Evolutionary conservation across 2,888 invertebrate genomes (phyloP).

Genomic region (Himalopsyche kuldschensis): DNA sequence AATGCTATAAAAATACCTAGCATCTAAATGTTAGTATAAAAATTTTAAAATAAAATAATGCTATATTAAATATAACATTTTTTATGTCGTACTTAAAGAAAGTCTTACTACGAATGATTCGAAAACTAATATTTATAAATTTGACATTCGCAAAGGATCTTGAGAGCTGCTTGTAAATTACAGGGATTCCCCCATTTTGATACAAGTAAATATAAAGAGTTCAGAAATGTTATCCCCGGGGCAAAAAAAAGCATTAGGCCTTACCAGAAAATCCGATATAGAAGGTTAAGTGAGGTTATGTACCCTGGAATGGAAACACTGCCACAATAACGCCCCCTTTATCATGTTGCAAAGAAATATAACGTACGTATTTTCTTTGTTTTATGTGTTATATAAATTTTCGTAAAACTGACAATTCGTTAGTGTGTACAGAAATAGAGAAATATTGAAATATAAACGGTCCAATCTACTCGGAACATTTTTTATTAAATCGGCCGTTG

Average conservation of each 20-base stretch:
- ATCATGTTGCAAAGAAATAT: not conserved
- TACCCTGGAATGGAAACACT: not conserved
- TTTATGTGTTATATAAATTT: not conserved
- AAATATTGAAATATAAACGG: not conserved
- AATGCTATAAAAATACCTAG: too few species aligned
- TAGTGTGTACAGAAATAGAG: not conserved
- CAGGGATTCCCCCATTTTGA: not conserved
- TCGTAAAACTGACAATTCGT: not conserved
- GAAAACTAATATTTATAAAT: not conserved
- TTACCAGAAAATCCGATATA: constrained; percentile 26
- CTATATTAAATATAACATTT: not conserved
- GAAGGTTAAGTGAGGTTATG: constrained; percentile 9
- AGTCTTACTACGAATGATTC: not conserved
- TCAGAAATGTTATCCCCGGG: not conserved
- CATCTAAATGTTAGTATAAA: too few species aligned
- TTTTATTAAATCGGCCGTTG: too few species aligned
- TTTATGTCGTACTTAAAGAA: not conserved
- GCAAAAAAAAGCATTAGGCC: constrained; percentile 13
- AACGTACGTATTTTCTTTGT: not conserved
- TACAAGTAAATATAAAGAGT: not conserved
- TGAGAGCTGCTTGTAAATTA: not conserved
- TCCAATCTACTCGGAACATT: too few species aligned
- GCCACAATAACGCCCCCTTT: not conserved
- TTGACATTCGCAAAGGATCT: not conserved
- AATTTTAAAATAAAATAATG: too few species aligned